Evolutionary conservation across 2,888 invertebrate species (phyloP).

Genomic region (Apotomis capreana): DNA sequence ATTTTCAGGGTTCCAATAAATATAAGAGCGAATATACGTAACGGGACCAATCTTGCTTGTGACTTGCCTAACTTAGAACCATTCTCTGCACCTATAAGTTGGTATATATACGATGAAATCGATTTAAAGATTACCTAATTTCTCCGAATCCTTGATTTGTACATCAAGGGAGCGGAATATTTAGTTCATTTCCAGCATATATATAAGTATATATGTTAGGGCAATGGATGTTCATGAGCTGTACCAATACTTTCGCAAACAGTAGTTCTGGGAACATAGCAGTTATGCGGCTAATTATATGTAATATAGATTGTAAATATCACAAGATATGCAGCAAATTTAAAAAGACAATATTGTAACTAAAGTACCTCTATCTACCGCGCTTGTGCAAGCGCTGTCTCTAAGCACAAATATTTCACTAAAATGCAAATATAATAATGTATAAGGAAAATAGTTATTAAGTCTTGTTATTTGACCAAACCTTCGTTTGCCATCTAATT

Average conservation of each 20-base stretch:
- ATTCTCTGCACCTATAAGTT: slow-evolving; percentile 16
- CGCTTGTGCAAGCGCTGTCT: slow-evolving; percentile 45
- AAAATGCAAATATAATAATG: slow-evolving; percentile 56
- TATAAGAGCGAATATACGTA: not conserved
- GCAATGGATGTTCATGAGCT: too few relatives aligned
- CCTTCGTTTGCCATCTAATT: slow-evolving; percentile 75
- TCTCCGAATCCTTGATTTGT: not conserved
- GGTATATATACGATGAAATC: slow-evolving; percentile 29
- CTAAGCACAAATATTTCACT: slow-evolving; percentile 59
- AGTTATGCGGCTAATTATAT: slow-evolving; percentile 21
- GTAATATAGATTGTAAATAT: slow-evolving; percentile 34
- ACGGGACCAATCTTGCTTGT: slow-evolving; percentile 25
- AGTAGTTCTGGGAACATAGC: slow-evolving; percentile 3
- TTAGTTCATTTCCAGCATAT: not conserved
- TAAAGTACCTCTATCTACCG: slow-evolving; percentile 14
- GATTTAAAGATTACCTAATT: slow-evolving; percentile 9
- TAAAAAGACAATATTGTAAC: slow-evolving; percentile 29
- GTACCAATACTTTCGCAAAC: not conserved
- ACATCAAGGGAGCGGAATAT: not conserved
- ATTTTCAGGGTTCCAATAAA: not conserved
- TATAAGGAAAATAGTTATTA: slow-evolving; percentile 50
- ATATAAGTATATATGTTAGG: too few relatives aligned
- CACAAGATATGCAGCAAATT: slow-evolving; percentile 26
- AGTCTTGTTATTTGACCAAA: slow-evolving; percentile 63
- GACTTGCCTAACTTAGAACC: slow-evolving; percentile 26